These are phyloP conservation scores for Arrhamphus sclerolepis DNA, from an alignment of 2,797 vertebrate species.

Conservation along the genomic window DNA sequence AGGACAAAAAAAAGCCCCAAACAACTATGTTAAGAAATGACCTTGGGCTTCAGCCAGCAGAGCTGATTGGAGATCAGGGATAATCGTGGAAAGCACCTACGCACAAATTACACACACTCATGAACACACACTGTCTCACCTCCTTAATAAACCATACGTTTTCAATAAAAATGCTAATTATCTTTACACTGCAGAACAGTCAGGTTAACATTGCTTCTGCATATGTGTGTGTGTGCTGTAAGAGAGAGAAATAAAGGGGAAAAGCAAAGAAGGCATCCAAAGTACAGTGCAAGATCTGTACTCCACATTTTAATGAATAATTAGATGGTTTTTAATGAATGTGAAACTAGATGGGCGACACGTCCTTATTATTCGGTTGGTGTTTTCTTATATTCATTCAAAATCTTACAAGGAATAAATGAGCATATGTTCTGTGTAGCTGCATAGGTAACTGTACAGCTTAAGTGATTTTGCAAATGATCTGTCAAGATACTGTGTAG, in stretches of 20 bases:
- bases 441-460: slow-evolving; percentile 29
- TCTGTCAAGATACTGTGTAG: slow-evolving; percentile 37
- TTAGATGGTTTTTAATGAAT: slow-evolving; percentile 51
- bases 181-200: slow-evolving; percentile 59
- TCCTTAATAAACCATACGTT: slow-evolving; percentile 76
- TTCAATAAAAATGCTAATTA: slow-evolving; percentile 82
- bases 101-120: slow-evolving; percentile 29
- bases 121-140: slow-evolving; percentile 36
- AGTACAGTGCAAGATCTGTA: slow-evolving; percentile 19
- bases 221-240: slow-evolving; percentile 23
- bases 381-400: slow-evolving; percentile 45
- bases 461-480: slow-evolving; percentile 55
- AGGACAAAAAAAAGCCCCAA: slow-evolving; percentile 44
- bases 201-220: slow-evolving; percentile 50
- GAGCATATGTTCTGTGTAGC: slow-evolving; percentile 10
- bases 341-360: slow-evolving; percentile 34
- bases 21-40: slow-evolving; percentile 61
- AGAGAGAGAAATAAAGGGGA: slow-evolving; percentile 18
- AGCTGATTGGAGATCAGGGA: slow-evolving; percentile 75
- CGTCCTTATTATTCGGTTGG: slow-evolving; percentile 36
- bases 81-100: slow-evolving; percentile 62
- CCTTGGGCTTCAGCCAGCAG: slow-evolving; percentile 65
- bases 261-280: slow-evolving; percentile 13
- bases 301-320: slow-evolving; percentile 47
- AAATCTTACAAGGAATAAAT: slow-evolving; percentile 33